Conservation (phyloP, 2,888 invertebrate species). For the Protophormia terraenovae region DNA sequence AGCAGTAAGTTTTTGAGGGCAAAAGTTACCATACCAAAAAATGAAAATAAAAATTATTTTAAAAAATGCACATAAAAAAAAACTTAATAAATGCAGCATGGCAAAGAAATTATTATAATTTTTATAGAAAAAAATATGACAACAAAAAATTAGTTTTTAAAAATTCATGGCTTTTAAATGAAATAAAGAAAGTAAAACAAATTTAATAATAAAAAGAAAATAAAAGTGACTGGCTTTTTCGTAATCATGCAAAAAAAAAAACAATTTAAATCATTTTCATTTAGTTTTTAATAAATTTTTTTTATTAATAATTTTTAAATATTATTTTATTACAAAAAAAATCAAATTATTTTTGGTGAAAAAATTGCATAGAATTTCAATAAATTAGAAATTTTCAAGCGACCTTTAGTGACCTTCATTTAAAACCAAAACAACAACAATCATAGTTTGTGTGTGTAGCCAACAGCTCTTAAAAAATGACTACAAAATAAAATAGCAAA, state of each 20-base stretch:
- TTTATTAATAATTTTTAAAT: neutral
- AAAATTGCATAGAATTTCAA: neutral
- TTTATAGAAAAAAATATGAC: neutral
- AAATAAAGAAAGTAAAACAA: neutral
- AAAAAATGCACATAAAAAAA: constrained; percentile 47
- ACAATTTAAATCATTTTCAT: neutral
- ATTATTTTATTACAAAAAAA: neutral
- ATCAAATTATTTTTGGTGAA: neutral
- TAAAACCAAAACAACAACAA: constrained; percentile 2
- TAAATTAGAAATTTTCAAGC: constrained; percentile 46
- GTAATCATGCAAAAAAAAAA: neutral
- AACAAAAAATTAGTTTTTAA: neutral
- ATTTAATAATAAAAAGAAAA: neutral
- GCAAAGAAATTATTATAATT: constrained; percentile 31
- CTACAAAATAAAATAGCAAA: neutral
- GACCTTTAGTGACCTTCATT: constrained; percentile 67
- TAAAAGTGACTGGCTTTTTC: constrained; percentile 30
- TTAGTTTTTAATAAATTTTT: neutral
- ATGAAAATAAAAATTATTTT: constrained; percentile 46
- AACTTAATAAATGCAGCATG: constrained; percentile 54
- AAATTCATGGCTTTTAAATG: constrained; percentile 55
- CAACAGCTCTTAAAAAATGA: constrained; percentile 7
- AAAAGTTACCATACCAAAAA: constrained; percentile 50
- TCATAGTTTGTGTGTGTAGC: constrained; percentile 6
- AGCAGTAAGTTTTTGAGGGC: constrained; percentile 74